These are phyloP conservation scores for Pogonophryne albipinna DNA, from an alignment of 2,797 vertebrate genomes.

Conservation along the genomic window DNA sequence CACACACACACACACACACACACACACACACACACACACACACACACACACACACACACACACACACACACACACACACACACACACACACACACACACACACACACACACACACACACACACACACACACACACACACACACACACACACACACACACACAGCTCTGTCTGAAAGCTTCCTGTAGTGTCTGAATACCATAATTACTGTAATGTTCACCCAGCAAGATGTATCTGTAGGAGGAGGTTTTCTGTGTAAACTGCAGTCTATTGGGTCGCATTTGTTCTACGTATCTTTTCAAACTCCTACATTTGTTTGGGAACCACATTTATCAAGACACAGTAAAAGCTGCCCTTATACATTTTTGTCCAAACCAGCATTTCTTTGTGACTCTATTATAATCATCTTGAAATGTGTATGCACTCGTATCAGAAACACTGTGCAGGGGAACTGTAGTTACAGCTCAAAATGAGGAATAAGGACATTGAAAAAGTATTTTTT, in stretches of 20 bases:
- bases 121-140: constrained; percentile 36
- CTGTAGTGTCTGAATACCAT: constrained; percentile 30
- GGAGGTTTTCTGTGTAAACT: neutral
- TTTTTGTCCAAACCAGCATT: neutral
- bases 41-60: constrained; percentile 34
- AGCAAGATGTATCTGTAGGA: neutral
- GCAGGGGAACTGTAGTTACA: neutral
- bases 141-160: constrained; percentile 19
- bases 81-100: constrained; percentile 24
- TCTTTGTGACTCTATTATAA: neutral
- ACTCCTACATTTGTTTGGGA: neutral
- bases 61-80: constrained; percentile 26
- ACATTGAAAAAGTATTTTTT: neutral
- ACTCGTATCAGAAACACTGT: constrained; percentile 9
- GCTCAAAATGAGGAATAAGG: neutral
- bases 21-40: constrained; percentile 19
- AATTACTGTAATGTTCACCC: constrained; percentile 48
- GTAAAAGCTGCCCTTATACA: neutral
- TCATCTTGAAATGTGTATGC: neutral
- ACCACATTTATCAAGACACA: neutral
- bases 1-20: constrained; percentile 38
- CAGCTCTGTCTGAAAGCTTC: constrained; percentile 50
- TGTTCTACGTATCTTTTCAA: neutral
- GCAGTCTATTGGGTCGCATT: neutral
- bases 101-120: constrained; percentile 15